Percentiles rank a stretch among this genome's conserved stretches.
Evolutionary conservation across 2,888 invertebrate genomes (phyloP).

Genomic region (Andrena praecox): DNA sequence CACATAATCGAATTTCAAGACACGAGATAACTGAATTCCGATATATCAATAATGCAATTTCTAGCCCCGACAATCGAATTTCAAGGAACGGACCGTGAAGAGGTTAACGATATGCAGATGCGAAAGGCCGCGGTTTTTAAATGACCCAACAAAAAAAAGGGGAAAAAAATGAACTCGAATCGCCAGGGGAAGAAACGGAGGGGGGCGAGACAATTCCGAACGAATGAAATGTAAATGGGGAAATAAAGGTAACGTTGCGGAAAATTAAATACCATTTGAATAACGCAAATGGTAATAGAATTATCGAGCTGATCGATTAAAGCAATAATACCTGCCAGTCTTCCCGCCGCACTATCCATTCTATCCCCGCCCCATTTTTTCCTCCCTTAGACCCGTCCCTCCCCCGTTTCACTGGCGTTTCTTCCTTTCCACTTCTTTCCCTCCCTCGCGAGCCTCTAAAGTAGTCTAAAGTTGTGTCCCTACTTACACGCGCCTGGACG

Average conservation of each 20-base stretch:
- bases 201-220: constrained; percentile 76
- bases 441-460: neutral
- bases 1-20: constrained; percentile 47
- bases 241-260: constrained; percentile 82
- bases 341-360: constrained; percentile 42
- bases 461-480: no score
- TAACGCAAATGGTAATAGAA: constrained; percentile 80
- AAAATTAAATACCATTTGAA: constrained; percentile 84
- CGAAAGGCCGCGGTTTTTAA: constrained; percentile 77
- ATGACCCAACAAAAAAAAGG: constrained; percentile 71
- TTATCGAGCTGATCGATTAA: constrained; percentile 80
- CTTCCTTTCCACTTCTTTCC: constrained; percentile 13
- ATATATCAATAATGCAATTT: constrained; percentile 52
- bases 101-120: constrained; percentile 82
- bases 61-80: constrained; percentile 45
- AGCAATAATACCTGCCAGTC: constrained; percentile 75
- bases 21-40: constrained; percentile 44
- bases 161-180: constrained; percentile 58
- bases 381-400: neutral
- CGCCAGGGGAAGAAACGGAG: constrained; percentile 3
- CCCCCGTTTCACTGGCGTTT: constrained; percentile 15
- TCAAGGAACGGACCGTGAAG: constrained; percentile 58
- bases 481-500: no score
- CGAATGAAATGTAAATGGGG: constrained; percentile 83
- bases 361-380: neutral